Conservation (phyloP, 2,113 vertebrate species). For the Amazona guildingii region DNA sequence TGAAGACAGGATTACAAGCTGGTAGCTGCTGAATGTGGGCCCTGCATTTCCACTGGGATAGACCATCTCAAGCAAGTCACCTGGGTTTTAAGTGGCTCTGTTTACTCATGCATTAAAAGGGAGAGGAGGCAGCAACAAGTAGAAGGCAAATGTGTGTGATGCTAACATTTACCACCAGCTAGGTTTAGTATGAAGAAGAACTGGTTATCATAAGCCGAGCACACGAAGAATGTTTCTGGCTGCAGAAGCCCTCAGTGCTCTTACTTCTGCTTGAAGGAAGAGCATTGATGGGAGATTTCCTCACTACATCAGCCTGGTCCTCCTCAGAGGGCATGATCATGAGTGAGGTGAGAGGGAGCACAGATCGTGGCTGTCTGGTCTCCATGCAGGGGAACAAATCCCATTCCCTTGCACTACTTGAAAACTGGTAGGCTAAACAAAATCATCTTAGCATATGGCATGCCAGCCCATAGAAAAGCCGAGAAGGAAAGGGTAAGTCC, state of each 20-base stretch:
- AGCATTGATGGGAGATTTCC: background rate
- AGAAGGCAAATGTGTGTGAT: background rate
- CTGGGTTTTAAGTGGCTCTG: background rate
- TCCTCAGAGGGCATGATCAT: background rate
- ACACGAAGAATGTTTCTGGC: background rate
- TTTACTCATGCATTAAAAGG: background rate
- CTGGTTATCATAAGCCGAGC: background rate
- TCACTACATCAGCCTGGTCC: accelerated
- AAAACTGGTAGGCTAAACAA: background rate
- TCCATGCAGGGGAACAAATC: accelerated
- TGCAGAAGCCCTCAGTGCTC: background rate
- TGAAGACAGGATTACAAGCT: background rate
- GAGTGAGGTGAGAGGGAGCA: background rate
- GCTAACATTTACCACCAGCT: background rate
- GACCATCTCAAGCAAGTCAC: background rate
- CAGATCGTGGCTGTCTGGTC: background rate
- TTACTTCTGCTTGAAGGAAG: background rate
- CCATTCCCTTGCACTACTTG: background rate
- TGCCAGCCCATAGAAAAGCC: background rate
- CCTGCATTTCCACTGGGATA: background rate
- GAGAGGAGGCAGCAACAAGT: background rate
- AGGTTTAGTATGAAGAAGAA: background rate
- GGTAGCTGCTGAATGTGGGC: background rate
- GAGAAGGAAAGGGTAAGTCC: background rate
- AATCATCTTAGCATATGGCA: background rate